Conservation (phyloP, 2,113 vertebrate species). For the Petrocephalus microphthalmus region DNA sequence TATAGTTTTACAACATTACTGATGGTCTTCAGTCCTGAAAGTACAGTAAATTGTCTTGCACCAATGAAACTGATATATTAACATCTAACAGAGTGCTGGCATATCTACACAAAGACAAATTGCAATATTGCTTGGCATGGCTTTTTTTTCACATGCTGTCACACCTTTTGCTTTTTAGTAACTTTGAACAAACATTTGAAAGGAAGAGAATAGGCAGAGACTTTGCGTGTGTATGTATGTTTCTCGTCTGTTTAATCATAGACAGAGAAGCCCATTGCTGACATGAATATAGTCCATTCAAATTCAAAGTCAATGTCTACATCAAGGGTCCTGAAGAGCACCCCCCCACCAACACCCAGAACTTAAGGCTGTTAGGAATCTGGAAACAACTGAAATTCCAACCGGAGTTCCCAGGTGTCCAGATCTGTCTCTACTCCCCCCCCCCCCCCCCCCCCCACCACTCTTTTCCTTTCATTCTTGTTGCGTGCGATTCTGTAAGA, state of each 20-base stretch:
- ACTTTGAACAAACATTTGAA: not conserved
- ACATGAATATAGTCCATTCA: slow-evolving; percentile 16
- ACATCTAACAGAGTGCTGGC: slow-evolving; percentile 31
- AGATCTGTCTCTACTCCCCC: slow-evolving; percentile 34
- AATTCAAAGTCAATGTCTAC: slow-evolving; percentile 41
- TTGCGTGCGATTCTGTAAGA: slow-evolving; percentile 50
- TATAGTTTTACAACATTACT: slow-evolving; percentile 42
- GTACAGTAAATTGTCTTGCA: slow-evolving; percentile 30
- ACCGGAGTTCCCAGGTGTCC: slow-evolving; percentile 45
- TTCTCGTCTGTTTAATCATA: slow-evolving; percentile 1
- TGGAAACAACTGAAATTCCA: slow-evolving; percentile 41
- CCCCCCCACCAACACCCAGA: slow-evolving; percentile 22
- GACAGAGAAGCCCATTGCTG: not conserved
- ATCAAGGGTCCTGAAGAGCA: slow-evolving; percentile 11
- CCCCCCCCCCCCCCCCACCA: slow-evolving; percentile 6
- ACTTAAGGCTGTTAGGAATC: slow-evolving; percentile 29
- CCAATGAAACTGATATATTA: slow-evolving; percentile 25
- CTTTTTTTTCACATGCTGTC: not conserved
- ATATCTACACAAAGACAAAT: slow-evolving; percentile 27
- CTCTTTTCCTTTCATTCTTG: slow-evolving; percentile 25
- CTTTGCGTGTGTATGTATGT: slow-evolving; percentile 20
- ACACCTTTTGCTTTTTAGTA: slow-evolving; percentile 12
- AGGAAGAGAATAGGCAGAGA: not conserved
- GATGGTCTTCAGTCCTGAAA: slow-evolving; percentile 40
- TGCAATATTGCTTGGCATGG: slow-evolving; percentile 10